Evolutionary conservation across 2,113 vertebrate genomes (phyloP).

Genomic region (Prionailurus bengalensis): DNA sequence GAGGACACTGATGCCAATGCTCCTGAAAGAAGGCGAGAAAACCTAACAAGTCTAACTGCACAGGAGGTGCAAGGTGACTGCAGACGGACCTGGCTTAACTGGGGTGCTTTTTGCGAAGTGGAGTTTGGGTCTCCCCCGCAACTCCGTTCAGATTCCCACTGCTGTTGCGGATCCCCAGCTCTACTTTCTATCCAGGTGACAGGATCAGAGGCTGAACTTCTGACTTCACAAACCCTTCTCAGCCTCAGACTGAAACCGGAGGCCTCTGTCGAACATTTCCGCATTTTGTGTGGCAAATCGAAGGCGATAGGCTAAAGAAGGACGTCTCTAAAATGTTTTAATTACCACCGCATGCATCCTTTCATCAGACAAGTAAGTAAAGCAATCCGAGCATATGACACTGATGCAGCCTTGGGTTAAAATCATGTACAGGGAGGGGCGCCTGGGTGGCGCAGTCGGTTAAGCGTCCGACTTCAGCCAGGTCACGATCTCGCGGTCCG

Average conservation of each 20-base stretch:
- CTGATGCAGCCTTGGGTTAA: not conserved
- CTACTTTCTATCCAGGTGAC: conserved; percentile 16
- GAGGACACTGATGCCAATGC: accelerated
- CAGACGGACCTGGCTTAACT: not conserved
- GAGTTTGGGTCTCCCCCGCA: not conserved
- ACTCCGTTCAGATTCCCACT: not conserved
- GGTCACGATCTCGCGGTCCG: too few species aligned
- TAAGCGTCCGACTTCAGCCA: too few species aligned
- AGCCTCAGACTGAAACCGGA: conserved; percentile 49
- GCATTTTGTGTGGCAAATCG: not conserved
- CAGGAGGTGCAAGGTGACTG: not conserved
- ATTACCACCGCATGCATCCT: not conserved
- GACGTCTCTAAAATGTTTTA: too few species aligned
- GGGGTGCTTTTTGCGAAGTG: conserved; percentile 11
- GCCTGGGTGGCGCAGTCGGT: too few species aligned
- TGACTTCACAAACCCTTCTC: not conserved
- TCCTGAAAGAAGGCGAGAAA: not conserved
- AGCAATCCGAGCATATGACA: not conserved
- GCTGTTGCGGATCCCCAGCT: not conserved
- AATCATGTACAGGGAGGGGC: not conserved
- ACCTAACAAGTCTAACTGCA: not conserved
- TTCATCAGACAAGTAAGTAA: not conserved
- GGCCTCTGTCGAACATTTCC: not conserved
- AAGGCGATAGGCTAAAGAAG: not conserved
- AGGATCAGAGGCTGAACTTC: conserved; percentile 56